Evolutionary conservation across 2,797 vertebrate genomes (phyloP), one percentile per base, ranked within the genome.

Genomic region (Ctenosaura bakeri): DNA sequence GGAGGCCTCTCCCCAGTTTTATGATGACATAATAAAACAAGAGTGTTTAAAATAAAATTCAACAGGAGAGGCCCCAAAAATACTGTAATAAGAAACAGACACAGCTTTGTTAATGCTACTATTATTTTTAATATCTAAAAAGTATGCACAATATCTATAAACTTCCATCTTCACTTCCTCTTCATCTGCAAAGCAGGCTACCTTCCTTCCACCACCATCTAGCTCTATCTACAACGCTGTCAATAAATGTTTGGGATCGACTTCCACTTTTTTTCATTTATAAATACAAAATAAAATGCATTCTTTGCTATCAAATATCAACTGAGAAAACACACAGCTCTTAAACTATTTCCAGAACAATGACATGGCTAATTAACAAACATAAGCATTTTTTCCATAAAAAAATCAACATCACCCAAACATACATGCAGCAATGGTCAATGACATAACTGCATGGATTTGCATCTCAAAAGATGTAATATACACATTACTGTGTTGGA

Each of bases 21-120:
- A 92, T 77, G 69, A 92, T 86, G 93, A 77, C 71, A 92, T 52
- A 92, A 91, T 90, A 85, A 96, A 96, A 94, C 13, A 87, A 0
- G 1, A 42, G 83, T 94, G 81, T 92, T 93, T 87, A 89, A 93
- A 83, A 86, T 4, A 56, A 38, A 89, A 89, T 64, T 46, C 18
- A 38, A 35, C 92, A 88, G 84, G 77, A 77, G 94, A 73, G 69
- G 82, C 86, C 52, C 88, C 56, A 8, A 87, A 94, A 83, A 77
- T 89, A 56, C 90, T 94, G 93, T 94, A 96, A 95, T 87, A 92
- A 92, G 94, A 96, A 93, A 87, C 92, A 96, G 95, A 95, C 88
- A 88, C 59, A 82, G 42, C 54, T 94, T 93, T 92, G 90, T 92
- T 74, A 38, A 69, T 13, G 29, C 66, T 74, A 74, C 35, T 0